A percentile compares a stretch with the other conserved stretches of the same genome.
Evolutionary conservation across 37 sponge, comb jelly and placozoan genomes (phyloP).

Genomic region (Cladorhizidae sp.): DNA sequence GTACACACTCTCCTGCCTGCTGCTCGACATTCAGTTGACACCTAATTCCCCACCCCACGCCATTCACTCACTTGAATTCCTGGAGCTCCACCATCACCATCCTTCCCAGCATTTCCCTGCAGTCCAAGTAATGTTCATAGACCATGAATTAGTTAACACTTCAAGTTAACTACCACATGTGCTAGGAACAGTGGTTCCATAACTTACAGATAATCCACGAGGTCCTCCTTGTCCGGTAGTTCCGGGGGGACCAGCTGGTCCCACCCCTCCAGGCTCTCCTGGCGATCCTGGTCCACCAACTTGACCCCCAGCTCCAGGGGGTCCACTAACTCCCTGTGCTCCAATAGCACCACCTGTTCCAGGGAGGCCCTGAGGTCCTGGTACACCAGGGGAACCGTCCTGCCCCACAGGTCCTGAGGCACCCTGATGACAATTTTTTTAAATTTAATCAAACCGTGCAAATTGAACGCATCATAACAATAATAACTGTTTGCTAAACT

Average conservation of each 20-base stretch:
- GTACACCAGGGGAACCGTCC: slow-evolving; percentile 27
- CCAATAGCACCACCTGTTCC: slow-evolving; percentile 29
- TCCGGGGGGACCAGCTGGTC: slow-evolving; percentile 28
- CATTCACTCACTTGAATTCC: slow-evolving; percentile 18
- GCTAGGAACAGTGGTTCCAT: no score
- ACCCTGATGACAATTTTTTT: neutral
- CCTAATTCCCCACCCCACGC: no score
- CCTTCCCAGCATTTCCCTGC: slow-evolving; percentile 23
- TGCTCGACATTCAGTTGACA: no score
- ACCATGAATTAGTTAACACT: no score
- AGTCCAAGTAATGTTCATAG: neutral
- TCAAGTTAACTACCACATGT: no score
- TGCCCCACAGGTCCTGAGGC: neutral
- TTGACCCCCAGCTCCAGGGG: slow-evolving; percentile 9
- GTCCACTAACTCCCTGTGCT: slow-evolving; percentile 26
- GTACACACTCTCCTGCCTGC: no score
- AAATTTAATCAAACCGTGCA: neutral
- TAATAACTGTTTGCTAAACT: no score
- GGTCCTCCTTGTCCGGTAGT: slow-evolving; percentile 42
- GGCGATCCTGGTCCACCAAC: neutral
- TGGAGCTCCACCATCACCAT: slow-evolving; percentile 40
- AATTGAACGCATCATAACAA: no score
- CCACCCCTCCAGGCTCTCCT: slow-evolving; percentile 12
- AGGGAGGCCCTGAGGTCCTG: slow-evolving; percentile 2
- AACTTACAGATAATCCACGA: slow-evolving; percentile 22